Conservation (phyloP, 2,888 invertebrate species). For the Netelia fuscicornis region DNA sequence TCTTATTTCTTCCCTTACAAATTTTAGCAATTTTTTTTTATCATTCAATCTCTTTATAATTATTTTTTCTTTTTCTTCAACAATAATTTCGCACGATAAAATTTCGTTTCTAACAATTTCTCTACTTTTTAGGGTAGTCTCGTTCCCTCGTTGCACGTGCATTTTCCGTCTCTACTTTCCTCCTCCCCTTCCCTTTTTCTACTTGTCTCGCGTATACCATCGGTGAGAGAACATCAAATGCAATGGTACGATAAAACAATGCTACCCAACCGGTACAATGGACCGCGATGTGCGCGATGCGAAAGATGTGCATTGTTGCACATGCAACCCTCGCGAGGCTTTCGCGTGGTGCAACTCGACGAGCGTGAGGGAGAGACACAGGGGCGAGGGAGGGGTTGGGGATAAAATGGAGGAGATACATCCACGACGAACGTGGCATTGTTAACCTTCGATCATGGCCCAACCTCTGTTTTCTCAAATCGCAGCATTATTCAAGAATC, state of each 20-base stretch:
- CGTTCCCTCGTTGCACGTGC: conserved; percentile 16
- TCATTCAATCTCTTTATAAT: no score
- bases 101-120: no score
- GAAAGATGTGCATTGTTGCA: conserved; percentile 78
- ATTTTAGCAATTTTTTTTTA: no score
- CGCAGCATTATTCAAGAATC: not conserved
- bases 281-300: conserved; percentile 77
- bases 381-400: not conserved
- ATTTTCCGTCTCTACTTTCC: conserved; percentile 12
- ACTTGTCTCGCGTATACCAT: conserved; percentile 12
- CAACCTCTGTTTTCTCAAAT: not conserved
- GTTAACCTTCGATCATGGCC: conserved; percentile 3
- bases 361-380: no score
- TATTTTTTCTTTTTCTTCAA: no score
- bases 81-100: no score
- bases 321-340: conserved; percentile 20
- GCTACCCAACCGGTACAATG: conserved; percentile 76
- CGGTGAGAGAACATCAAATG: conserved; percentile 56
- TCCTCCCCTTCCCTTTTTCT: conserved; percentile 30
- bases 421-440: not conserved
- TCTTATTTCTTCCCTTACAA: no score
- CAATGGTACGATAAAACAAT: conserved; percentile 80
- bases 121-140: not conserved
- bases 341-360: not conserved
- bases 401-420: not conserved